Conservation (phyloP, 2,113 vertebrate species). For the Saccopteryx bilineata region DNA sequence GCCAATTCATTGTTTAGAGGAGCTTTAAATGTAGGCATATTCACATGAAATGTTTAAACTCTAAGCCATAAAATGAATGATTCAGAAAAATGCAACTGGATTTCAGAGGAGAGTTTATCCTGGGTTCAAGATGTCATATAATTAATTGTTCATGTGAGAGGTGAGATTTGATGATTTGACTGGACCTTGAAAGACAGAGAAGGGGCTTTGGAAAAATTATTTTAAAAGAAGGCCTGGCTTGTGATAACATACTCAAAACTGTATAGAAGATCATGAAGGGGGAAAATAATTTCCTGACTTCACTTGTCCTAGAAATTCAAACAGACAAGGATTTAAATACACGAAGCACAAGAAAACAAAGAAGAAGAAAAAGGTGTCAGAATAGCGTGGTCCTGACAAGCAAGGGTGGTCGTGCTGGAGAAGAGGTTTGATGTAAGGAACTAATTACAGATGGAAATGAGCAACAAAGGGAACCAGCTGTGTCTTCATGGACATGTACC, state of each 20-base stretch:
- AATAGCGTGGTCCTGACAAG: neutral
- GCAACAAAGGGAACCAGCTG: neutral
- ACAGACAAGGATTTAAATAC: neutral
- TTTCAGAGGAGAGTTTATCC: conserved; percentile 9
- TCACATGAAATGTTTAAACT: conserved; percentile 31
- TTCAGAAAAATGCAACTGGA: conserved; percentile 46
- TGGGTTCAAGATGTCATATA: neutral
- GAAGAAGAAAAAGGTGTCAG: neutral
- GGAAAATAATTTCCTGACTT: neutral
- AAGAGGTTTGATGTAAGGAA: neutral
- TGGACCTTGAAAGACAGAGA: neutral
- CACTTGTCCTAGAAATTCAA: neutral
- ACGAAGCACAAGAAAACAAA: neutral
- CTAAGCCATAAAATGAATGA: conserved; percentile 62
- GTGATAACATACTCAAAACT: neutral
- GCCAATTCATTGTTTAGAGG: conserved; percentile 7
- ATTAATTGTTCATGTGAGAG: neutral
- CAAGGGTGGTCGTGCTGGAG: neutral
- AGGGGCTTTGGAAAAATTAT: neutral
- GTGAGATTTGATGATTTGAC: neutral
- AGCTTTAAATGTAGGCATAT: conserved; percentile 4
- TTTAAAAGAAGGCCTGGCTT: neutral
- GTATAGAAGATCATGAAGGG: neutral
- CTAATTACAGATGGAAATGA: neutral
- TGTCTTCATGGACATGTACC: neutral